These are phyloP conservation scores for Oriolus oriolus DNA, from an alignment of 2,113 vertebrate genomes.

Conservation along the genomic window DNA sequence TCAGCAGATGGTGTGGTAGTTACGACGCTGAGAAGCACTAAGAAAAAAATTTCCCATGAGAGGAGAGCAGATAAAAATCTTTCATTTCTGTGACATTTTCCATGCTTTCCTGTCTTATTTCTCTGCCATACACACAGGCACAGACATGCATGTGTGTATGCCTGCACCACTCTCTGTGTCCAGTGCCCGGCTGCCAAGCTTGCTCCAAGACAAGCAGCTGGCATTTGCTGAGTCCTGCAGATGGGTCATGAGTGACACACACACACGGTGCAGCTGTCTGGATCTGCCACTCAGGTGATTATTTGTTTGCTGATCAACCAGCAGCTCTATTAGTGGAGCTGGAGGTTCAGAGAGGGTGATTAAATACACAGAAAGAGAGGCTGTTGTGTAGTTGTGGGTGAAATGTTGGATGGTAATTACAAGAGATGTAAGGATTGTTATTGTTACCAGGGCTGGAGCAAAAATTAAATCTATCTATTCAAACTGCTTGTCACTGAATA, in stretches of 20 bases:
- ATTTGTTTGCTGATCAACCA: conserved; percentile 28
- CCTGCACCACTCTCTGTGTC: neutral
- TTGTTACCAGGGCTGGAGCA: neutral
- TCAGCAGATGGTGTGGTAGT: neutral
- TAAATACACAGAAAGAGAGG: conserved; percentile 3
- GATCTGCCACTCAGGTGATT: conserved; percentile 31
- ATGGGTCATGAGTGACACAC: neutral
- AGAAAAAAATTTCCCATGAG: neutral
- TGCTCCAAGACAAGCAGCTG: conserved; percentile 15
- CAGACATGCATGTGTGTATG: fast-evolving
- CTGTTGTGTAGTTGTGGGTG: neutral
- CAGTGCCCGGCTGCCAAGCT: neutral
- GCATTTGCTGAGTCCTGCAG: conserved; percentile 3
- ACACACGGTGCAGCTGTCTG: neutral
- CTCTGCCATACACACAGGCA: neutral
- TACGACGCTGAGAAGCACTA: neutral
- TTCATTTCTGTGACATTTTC: neutral
- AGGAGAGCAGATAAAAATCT: neutral
- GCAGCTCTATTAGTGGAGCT: neutral
- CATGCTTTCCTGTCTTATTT: neutral
- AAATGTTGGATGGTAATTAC: conserved; percentile 21
- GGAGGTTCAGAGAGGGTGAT: neutral
- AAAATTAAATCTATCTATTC: conserved; percentile 56
- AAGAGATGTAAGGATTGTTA: neutral
- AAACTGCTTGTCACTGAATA: conserved; percentile 33